These are phyloP conservation scores for Megalopta genalis DNA, from an alignment of 1,140 invertebrate genomes.

Conservation along the genomic window DNA sequence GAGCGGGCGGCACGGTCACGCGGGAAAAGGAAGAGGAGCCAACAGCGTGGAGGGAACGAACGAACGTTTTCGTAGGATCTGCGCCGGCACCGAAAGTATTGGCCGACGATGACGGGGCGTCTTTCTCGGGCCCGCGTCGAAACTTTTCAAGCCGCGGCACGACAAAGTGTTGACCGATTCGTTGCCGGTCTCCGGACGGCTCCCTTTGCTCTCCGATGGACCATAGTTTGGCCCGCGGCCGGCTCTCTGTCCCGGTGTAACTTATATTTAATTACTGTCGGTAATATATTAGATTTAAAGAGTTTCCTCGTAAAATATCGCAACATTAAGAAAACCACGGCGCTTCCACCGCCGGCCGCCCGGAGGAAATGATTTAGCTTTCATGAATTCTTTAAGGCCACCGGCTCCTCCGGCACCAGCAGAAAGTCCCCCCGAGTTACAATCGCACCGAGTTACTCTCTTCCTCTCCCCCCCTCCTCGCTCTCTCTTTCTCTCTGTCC, in stretches of 20 bases:
- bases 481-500: background rate
- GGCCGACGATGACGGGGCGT: slow-evolving; percentile 42
- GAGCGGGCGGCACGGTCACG: too few species aligned
- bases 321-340: slow-evolving; percentile 77
- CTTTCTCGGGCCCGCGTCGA: slow-evolving; percentile 39
- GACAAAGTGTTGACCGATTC: slow-evolving; percentile 52
- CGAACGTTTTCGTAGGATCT: slow-evolving; percentile 50
- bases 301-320: slow-evolving; percentile 77
- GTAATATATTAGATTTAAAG: slow-evolving; percentile 79
- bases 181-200: background rate
- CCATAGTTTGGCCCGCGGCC: slow-evolving; percentile 53
- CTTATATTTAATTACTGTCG: slow-evolving; percentile 78
- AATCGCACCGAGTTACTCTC: slow-evolving; percentile 25
- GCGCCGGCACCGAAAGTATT: slow-evolving; percentile 48
- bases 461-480: slow-evolving; percentile 3
- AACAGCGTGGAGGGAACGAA: slow-evolving; percentile 24
- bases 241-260: slow-evolving; percentile 57
- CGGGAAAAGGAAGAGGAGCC: background rate
- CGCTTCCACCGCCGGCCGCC: slow-evolving; percentile 43
- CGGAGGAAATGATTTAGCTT: slow-evolving; percentile 75
- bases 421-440: slow-evolving; percentile 57
- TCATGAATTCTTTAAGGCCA: slow-evolving; percentile 70
- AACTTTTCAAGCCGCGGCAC: slow-evolving; percentile 44
- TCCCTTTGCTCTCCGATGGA: slow-evolving; percentile 17
- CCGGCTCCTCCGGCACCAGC: slow-evolving; percentile 31